Conservation (phyloP, 2,888 invertebrate genomes). For the Seira musarum region DNA sequence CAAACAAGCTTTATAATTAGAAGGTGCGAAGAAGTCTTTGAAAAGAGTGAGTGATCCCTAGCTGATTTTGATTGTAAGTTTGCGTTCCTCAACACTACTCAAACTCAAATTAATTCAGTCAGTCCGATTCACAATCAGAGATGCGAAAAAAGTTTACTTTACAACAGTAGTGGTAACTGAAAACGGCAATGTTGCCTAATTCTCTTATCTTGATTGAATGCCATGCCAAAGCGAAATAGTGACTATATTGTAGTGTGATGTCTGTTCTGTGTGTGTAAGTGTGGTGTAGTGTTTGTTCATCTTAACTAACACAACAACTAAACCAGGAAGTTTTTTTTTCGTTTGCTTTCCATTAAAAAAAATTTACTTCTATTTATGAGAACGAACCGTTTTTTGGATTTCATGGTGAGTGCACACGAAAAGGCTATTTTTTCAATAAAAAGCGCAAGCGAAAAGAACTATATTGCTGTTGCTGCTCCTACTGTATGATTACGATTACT, state of each 20-base stretch:
- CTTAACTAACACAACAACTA: no score
- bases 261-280: no score
- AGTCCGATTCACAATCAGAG: no score
- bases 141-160: no score
- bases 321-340: slow-evolving; percentile 39
- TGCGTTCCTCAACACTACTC: no score
- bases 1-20: background rate
- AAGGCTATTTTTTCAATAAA: background rate
- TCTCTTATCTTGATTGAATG: slow-evolving; percentile 33
- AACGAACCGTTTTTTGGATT: background rate
- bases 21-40: background rate
- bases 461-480: background rate
- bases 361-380: background rate
- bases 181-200: slow-evolving; percentile 9
- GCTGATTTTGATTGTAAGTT: background rate
- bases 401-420: background rate
- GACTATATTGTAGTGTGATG: background rate
- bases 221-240: background rate
- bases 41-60: background rate
- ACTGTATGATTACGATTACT: background rate
- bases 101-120: no score
- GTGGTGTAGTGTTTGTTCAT: no score
- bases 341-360: slow-evolving; percentile 16
- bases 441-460: background rate
- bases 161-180: no score